phyloP scores from a whole-genome alignment of 30 jellyfish, hydroid and myxozoan genomes.

The Hydractinia echinata region DNA sequence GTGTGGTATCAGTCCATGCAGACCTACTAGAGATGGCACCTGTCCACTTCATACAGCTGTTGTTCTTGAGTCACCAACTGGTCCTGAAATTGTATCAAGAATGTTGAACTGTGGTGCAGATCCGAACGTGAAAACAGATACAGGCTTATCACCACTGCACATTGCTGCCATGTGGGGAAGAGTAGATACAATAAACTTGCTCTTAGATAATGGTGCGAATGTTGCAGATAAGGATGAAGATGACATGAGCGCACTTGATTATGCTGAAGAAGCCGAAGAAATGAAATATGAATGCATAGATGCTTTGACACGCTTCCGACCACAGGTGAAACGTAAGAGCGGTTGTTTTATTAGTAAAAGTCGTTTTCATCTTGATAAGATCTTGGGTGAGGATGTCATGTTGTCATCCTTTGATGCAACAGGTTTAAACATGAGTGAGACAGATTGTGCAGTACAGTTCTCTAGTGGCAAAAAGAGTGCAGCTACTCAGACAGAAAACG shows the following conservation, averaged over 20 bases:
- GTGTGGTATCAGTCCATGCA: slow-evolving; percentile 32
- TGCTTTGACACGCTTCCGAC: slow-evolving; percentile 34
- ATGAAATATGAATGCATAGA: slow-evolving; percentile 27
- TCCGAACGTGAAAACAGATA: slow-evolving; percentile 60
- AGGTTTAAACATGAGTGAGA: not conserved
- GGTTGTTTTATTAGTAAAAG: slow-evolving; percentile 39
- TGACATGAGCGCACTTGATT: slow-evolving; percentile 42
- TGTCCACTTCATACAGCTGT: slow-evolving; percentile 36
- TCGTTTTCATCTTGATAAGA: slow-evolving; percentile 18
- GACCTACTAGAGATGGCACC: slow-evolving; percentile 29
- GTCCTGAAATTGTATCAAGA: slow-evolving; percentile 37
- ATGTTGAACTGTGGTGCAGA: slow-evolving; percentile 70
- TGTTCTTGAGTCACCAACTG: slow-evolving; percentile 44
- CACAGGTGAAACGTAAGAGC: slow-evolving; percentile 16
- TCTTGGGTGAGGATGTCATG: slow-evolving; percentile 13
- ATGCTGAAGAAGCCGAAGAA: slow-evolving; percentile 46
- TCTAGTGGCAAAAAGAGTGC: not conserved
- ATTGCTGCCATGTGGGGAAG: slow-evolving; percentile 98
- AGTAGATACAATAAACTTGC: slow-evolving; percentile 40
- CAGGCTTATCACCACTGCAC: slow-evolving; percentile 78
- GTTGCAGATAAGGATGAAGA: slow-evolving; percentile 48
- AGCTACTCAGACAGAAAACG: not conserved
- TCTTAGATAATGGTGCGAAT: slow-evolving; percentile 70
- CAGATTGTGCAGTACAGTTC: not conserved
- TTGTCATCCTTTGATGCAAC: not conserved